Base-by-base conservation (phyloP, 2,113 vertebrate genomes). In the Oophaga pumilio region DNA sequence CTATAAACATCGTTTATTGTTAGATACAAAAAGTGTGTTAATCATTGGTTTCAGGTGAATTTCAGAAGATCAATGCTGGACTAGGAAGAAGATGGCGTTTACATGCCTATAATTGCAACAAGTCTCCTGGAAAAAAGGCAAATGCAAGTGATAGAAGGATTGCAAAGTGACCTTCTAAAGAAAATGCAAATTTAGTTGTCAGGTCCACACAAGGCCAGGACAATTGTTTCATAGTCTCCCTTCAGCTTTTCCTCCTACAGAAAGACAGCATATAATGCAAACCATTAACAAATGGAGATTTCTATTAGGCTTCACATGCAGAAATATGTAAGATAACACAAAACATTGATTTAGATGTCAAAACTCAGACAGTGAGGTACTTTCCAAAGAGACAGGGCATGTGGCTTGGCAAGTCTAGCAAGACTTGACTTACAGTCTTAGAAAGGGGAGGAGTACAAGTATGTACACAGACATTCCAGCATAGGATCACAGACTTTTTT, bases 201-300 rank as follows among this genome's bases (percentile, higher is more conserved):
- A 33, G 91, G 92, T 87, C 95, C 96, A 90, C 97, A 98, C 77
- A 99, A 93, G 89, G 96, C 95, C 86, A 99, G 94, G 71, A 99
- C 93, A 89, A 99, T 96, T 89, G 92, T 97, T 95, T 99, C 97
- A 60, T 99, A 99, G 91, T 99, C 97, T 79, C 95, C 97, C 90
- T 97, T 97, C 3, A 97, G 97, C 22, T 88, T 88, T 93, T 99
- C 97, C 92, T 99, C 97, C 98, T 99, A 89, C 90, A 85, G 90
- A 90, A 89, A 64, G 13, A 91, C 57, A 24, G 87, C 3, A 90
- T 49, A 13, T 49, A 6, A 66, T 12, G 57, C 57, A 59, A 59
- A 4, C 57, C 17, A 59, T 59, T 43, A 43, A 43, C 33, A 43
- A 43, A 43, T 43, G 1, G 3, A 43, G 33, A 43, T 43, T 43